Base-by-base conservation (phyloP, 2,888 invertebrate genomes). In the Argyresthia goedartella region DNA sequence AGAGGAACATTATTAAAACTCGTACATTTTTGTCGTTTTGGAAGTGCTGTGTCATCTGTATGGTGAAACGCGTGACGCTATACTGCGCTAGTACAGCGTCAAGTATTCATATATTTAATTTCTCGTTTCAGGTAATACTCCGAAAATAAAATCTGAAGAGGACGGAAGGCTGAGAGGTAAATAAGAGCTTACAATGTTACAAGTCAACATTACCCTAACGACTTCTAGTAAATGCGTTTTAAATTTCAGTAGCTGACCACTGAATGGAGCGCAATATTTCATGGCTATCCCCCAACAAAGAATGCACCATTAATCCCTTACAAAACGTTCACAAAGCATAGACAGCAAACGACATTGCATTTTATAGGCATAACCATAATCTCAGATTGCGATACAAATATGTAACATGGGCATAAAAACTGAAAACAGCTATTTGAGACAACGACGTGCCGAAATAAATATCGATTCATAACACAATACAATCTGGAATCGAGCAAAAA, bases 391-490 rank as follows among this genome's bases (percentile, higher is more conserved):
- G 57, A 61, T 66, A 62, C 56, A 53, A 57, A 58, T 57, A 67
- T 64, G 63, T 63, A 71, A 68, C 64, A 70, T 65, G 64, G 68
- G 66, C 67, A 72, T 71, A 78, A 76, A 74, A 77, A 74, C 35
- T 16, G 43, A 51, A 25, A 36, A 42, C 68, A 64, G 59, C 63
- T 62, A 59, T 60, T 64, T 65, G 66, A 67, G 68, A 72, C 67
- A 71, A 69, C 25, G 25, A 25, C 48, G 49, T 16, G 52, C 71
- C 75, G 73, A 80, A 80, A 81, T 78, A 79, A 77, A 81, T 81
- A 78, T 79, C 76, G 76, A 78, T 75, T 80, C 74, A 79, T 84
- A 81, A 81, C 72, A 81, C 82, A 85, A 84, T 85, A 80, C 81
- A 82, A 84, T 82, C 79, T 69, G 64, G 61, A 74, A 82, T 81